phyloP scores from a whole-genome alignment of 92 coral and sea anemone species.

The Zoanthus solanderi region DNA sequence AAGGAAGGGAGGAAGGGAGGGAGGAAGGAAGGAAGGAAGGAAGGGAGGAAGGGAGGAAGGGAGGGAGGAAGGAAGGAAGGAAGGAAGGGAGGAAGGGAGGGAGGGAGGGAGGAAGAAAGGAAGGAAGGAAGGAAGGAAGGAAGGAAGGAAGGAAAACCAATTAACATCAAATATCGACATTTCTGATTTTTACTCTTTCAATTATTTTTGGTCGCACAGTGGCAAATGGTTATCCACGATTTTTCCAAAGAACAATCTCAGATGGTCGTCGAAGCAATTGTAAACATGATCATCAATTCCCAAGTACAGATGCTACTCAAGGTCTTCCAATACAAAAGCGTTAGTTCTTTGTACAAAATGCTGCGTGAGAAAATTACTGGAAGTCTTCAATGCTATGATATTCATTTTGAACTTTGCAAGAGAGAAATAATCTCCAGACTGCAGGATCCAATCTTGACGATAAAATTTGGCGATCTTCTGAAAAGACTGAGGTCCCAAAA shows the following conservation, averaged over 20 bases:
- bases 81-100: background rate
- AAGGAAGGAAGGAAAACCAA: background rate
- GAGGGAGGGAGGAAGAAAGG: background rate
- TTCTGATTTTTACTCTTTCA: background rate
- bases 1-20: background rate
- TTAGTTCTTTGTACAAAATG: constrained; percentile 97
- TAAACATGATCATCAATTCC: constrained; percentile 92
- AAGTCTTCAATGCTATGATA: constrained; percentile 82
- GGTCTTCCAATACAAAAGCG: constrained; percentile 97
- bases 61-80: background rate
- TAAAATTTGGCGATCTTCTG: constrained; percentile 87
- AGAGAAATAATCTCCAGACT: constrained; percentile 88
- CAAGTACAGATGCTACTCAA: constrained; percentile 93
- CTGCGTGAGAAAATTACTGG: constrained; percentile 92
- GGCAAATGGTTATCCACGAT: constrained; percentile 99
- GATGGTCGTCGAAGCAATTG: constrained; percentile 90
- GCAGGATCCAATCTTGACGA: constrained; percentile 85
- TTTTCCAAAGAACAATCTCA: constrained; percentile 87
- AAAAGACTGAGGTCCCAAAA: constrained; percentile 77
- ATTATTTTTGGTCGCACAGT: constrained; percentile 54
- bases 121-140: background rate
- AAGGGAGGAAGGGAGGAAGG: background rate
- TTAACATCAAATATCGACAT: background rate
- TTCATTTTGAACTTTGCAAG: constrained; percentile 92
- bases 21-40: background rate